Evolutionary conservation across 2,113 vertebrate species (phyloP).

Genomic region (Sinocyclocheilus anophthalmus): DNA sequence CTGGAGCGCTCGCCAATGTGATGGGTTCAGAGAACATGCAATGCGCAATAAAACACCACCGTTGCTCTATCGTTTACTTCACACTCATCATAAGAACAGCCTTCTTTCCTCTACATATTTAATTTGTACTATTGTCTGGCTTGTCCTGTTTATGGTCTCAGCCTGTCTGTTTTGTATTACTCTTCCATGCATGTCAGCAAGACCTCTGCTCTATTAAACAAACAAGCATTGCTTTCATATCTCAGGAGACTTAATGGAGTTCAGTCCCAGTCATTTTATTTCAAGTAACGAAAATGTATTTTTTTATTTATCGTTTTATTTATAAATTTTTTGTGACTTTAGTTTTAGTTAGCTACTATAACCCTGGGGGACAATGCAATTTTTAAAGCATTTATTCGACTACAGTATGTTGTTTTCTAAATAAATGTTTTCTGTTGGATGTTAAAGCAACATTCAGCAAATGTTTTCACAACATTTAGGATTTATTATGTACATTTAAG

Average conservation of each 20-base stretch:
- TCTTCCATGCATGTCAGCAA: background rate
- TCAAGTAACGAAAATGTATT: too few species aligned
- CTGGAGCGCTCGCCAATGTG: conserved; percentile 40
- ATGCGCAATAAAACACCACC: conserved; percentile 45
- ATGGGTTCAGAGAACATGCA: conserved; percentile 45
- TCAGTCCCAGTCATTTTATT: background rate
- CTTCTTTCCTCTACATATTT: background rate
- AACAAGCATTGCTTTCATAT: background rate
- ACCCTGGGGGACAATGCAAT: background rate
- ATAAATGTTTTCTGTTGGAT: background rate
- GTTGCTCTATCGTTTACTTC: conserved; percentile 10
- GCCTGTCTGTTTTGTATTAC: background rate
- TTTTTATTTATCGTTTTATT: too few species aligned
- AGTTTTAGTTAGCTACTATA: background rate
- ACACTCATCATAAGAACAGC: background rate
- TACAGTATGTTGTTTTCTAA: background rate
- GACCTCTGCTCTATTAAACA: background rate
- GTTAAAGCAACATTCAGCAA: background rate
- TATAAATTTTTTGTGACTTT: background rate
- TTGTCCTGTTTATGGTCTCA: background rate
- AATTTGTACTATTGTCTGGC: background rate
- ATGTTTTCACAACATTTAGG: background rate
- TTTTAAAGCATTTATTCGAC: background rate
- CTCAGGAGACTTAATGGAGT: background rate
- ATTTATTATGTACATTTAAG: background rate